Base-by-base conservation (phyloP, 2,888 invertebrate genomes). In the Tillus elongatus region DNA sequence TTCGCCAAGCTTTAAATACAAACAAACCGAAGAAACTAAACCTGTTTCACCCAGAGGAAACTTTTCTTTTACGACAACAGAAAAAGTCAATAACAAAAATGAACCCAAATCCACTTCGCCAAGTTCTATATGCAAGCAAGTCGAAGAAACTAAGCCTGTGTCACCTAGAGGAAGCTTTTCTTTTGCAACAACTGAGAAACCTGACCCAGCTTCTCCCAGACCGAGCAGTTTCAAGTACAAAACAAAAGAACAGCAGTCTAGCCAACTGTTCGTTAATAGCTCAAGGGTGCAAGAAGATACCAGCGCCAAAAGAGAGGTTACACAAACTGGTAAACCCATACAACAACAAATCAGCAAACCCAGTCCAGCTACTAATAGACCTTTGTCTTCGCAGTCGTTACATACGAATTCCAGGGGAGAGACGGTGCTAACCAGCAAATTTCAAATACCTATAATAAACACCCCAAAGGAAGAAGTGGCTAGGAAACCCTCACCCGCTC, bases 351-450 rank as follows among this genome's bases (percentile, higher is more conserved):
- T 43, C 35, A 39, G 37, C 4, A 35, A 35, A 35, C 26, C 39
- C 6, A 8, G 6, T 6, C 6, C n/a, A 19, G 24, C 24, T 8
- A n/a, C n/a, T n/a, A n/a, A n/a, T n/a, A n/a, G n/a, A n/a, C n/a
- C n/a, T n/a, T n/a, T n/a, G n/a, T n/a, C n/a, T n/a, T 19, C 24
- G 6, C n/a, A 3, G 8, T 33, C 33, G 11, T 13, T 33, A 10
- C 9, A 15, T 33, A 2, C 16, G 24, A 19, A 19, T 19, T 19
- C 61, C 11, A 51, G 58, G 34, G 67, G 65, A 9, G 66, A 67
- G 50, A 58, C 62, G 2, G 60, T 68, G 9, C 53, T 69, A 8
- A 66, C 66, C 2, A 64, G 66, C 28, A 62, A 66, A 51, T 61
- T 68, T 36, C 64, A 66, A 38, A 66, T 68, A 30, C 67, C 66